Evolutionary conservation across 2,113 vertebrate genomes (phyloP), one percentile per base, ranked within the genome.

Genomic region (Trogon melanurus): DNA sequence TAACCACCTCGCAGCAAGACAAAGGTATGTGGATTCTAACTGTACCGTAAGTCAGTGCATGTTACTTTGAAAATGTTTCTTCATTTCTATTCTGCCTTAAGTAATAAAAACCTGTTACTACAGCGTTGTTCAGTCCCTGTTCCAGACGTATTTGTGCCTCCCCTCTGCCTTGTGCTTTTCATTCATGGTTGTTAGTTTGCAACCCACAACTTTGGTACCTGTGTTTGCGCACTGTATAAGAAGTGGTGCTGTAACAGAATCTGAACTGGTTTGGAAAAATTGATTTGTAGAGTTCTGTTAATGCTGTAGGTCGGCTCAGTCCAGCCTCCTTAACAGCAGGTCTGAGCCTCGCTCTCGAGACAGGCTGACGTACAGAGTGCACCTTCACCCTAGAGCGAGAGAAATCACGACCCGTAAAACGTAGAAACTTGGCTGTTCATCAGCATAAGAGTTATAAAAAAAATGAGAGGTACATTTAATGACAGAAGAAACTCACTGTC

Each of bases 1-100:
- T 97, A 45, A 88, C 85, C 64, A 98, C 79, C 62, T 94, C 87
- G 91, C 65, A 98, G 91, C 98, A 97, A 69, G 98, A 98, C 91
- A 97, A 97, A 98, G 98, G 99, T 99, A 98, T 5, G 41, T 82
- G 84, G 44, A 12, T 32, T 13, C 54, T 44, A 17, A 10, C 75
- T 10, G 82, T 56, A 14, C 48, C 17, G 3, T 27, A 5, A 16
- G 62, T 65, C 91, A 47, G 14, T 3, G 10, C 6, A 0, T 2
- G 18, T 4, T n/a, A 3, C 56, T 76, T 21, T 69, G 56, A 27
- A 51, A 83, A 18, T 61, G 54, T 29, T 47, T 47, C 30, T 48
- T 6, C 47, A 19, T 38, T 70, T 73, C 26, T 58, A 0, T 53
- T 48, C 65, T 66, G 18, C 50, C 32, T 44, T 56, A 4, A 20